These are phyloP conservation scores for Carcinoscorpius rotundicauda DNA, from an alignment of 1,140 invertebrate genomes.

Conservation along the genomic window DNA sequence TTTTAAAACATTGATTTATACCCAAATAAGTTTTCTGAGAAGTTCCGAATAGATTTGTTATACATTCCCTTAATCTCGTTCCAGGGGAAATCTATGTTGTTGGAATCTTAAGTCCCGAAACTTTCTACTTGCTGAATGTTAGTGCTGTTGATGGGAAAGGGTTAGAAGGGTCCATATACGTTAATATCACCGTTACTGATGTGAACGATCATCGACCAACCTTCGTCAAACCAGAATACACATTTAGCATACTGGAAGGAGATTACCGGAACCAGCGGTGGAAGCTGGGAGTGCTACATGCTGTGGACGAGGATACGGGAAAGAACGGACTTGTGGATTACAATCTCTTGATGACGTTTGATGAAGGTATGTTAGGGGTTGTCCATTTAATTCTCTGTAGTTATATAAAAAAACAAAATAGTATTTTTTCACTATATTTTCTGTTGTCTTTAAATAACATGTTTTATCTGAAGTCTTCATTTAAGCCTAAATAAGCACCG, in stretches of 20 bases:
- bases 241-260: constrained; percentile 70
- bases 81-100: constrained; percentile 62
- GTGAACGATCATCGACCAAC: constrained; percentile 73
- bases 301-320: constrained; percentile 50
- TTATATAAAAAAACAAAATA: too few species aligned
- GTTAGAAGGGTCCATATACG: constrained; percentile 49
- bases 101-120: constrained; percentile 56
- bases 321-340: constrained; percentile 36
- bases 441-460: too few species aligned
- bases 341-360: constrained; percentile 21
- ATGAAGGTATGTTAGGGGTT: constrained; percentile 10
- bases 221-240: constrained; percentile 68
- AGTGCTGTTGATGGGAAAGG: constrained; percentile 60
- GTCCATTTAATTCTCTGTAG: too few species aligned
- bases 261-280: constrained; percentile 38
- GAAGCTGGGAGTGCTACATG: constrained; percentile 47
- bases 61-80: constrained; percentile 14
- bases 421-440: too few species aligned
- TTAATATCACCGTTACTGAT: constrained; percentile 57
- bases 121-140: constrained; percentile 60
- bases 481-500: too few species aligned
- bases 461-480: too few species aligned
- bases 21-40: too few species aligned
- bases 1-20: too few species aligned
- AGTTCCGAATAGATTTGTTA: too few species aligned